Evolutionary conservation across 2,797 vertebrate species (phyloP), one percentile per base, ranked within the genome.

Genomic region (Lophius americanus): DNA sequence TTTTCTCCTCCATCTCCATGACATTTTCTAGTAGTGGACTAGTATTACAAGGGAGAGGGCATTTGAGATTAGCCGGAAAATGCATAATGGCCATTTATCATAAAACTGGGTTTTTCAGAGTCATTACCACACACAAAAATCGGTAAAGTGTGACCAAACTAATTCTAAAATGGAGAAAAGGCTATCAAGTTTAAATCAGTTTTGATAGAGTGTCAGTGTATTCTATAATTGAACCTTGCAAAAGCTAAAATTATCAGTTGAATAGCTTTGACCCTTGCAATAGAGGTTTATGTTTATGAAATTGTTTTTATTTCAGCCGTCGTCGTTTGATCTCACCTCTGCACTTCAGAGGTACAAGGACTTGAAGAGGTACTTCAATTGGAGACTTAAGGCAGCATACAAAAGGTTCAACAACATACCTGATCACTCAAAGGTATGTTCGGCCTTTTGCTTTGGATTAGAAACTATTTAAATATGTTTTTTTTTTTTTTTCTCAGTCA

Each of bases 351-450:
- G 75, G 11, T 95, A 95, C 77, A 89, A 79, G 79, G 82, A 88
- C 71, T 78, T 94, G 3, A 92, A 94, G 87, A 78, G 82, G 67
- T 91, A 79, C 86, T 95, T 98, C 75, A 92, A 82, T 80, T 92
- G 75, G 86, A 94, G 87, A 87, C 86, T 91, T 73, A 92, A 88
- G 88, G 86, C 88, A 56, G 52, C 87, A 8, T 90, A 94, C 68
- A 55, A 61, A 35, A 90, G 76, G 68, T 94, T 92, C 76, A 73
- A 82, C 0, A 63, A 82, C 59, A 66, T 36, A 64, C 78, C 78
- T 0, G 84, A 85, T 78, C 84, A 85, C 62, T 91, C 91, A 35
- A 84, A 82, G 93, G 98, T 97, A 65, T 80, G 81, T 7, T 4
- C 4, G 6, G 4, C 12, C 14, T 23, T 48, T 23, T 57, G 55